These are phyloP conservation scores for Theodoxus fluviatilis DNA, from an alignment of 2,888 invertebrate species.

Conservation along the genomic window DNA sequence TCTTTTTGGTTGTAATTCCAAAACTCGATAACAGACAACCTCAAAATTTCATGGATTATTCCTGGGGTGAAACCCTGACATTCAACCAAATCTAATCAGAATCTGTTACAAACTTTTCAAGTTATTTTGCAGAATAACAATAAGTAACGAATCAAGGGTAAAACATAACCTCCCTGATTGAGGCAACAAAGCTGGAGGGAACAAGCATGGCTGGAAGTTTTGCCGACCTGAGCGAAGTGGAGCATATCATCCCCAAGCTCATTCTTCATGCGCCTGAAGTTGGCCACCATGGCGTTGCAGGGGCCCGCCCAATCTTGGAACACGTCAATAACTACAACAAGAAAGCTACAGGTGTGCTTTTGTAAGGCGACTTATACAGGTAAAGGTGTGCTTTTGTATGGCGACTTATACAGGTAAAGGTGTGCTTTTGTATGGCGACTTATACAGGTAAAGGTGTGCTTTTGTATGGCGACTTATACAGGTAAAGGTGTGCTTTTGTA, in stretches of 20 bases:
- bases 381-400: too few relatives aligned
- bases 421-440: too few relatives aligned
- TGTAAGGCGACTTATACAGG: too few relatives aligned
- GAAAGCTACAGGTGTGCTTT: too few relatives aligned
- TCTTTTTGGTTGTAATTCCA: too few relatives aligned
- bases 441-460: too few relatives aligned
- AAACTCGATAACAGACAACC: too few relatives aligned
- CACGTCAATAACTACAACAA: slow-evolving; percentile 78
- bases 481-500: too few relatives aligned
- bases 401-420: too few relatives aligned
- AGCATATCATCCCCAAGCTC: slow-evolving; percentile 85
- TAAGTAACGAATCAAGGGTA: neutral
- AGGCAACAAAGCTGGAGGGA: neutral
- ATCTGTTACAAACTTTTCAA: neutral
- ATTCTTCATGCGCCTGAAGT: slow-evolving; percentile 84
- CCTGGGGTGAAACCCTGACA: too few relatives aligned
- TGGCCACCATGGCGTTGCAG: slow-evolving; percentile 83
- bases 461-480: too few relatives aligned
- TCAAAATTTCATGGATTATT: too few relatives aligned
- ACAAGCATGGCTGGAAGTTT: neutral
- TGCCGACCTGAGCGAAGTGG: slow-evolving; percentile 77
- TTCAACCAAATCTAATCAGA: neutral
- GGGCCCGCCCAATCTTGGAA: slow-evolving; percentile 93
- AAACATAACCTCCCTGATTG: neutral
- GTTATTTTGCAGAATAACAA: neutral